A percentile compares a stretch with the other conserved stretches of the same genome.
Evolutionary conservation across 1,140 invertebrate genomes (phyloP).

Genomic region (Kradibia gibbosae): DNA sequence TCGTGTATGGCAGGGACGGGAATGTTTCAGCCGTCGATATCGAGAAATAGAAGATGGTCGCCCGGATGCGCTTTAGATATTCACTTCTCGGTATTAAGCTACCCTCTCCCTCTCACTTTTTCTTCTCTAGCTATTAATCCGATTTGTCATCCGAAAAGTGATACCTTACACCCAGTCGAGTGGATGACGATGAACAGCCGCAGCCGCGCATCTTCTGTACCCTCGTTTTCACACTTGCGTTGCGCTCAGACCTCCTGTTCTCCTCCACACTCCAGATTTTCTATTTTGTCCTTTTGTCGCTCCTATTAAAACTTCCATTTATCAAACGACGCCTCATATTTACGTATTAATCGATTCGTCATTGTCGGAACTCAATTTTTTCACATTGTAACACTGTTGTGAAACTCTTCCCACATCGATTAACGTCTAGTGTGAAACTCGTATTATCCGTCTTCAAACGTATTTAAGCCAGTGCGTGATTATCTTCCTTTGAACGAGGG

Average conservation of each 20-base stretch:
- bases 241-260: not conserved
- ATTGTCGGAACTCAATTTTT: not conserved
- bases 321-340: not conserved
- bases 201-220: constrained; percentile 12
- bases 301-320: not conserved
- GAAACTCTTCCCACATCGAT: not conserved
- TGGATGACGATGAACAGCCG: constrained; percentile 37
- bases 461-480: not conserved
- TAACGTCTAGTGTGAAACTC: not conserved
- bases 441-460: not conserved
- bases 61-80: constrained; percentile 59
- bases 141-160: constrained; percentile 58
- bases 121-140: constrained; percentile 58
- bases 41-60: not conserved
- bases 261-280: not conserved
- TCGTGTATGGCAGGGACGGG: constrained; percentile 72
- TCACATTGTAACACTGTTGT: not conserved
- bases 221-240: constrained; percentile 44
- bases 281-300: constrained; percentile 2
- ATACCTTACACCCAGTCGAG: constrained; percentile 46
- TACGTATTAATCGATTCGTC: not conserved
- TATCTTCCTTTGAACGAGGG: not conserved
- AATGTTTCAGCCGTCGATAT: no score
- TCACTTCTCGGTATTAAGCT: constrained; percentile 64
- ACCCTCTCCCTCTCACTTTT: constrained; percentile 43